Evolutionary conservation across 2,888 invertebrate genomes (phyloP), one percentile per base, ranked within the genome.

Genomic region (Pristionchus mayeri): DNA sequence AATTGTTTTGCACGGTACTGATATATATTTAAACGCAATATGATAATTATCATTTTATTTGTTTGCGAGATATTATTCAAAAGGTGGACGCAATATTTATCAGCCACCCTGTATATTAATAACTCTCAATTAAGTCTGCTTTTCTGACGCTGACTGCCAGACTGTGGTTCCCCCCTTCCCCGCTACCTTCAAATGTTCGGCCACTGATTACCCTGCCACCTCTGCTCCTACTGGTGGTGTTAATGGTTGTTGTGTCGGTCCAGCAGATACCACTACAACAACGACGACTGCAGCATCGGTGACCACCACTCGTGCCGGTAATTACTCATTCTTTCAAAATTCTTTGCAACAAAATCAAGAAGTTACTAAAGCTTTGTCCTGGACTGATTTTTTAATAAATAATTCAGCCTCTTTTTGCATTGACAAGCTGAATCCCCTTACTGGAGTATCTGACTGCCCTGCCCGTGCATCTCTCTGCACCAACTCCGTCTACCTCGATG

Each of bases 371-470:
- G n/a, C n/a, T n/a, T n/a, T n/a, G n/a, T n/a, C n/a, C n/a, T n/a
- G n/a, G n/a, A n/a, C n/a, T n/a, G n/a, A n/a, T n/a, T n/a, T n/a
- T n/a, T n/a, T n/a, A n/a, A n/a, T n/a, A n/a, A n/a, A n/a, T n/a
- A n/a, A n/a, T n/a, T n/a, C n/a, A n/a, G n/a, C n/a, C n/a, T n/a
- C n/a, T n/a, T n/a, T 27, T 13, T 48, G 50, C 48, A 48, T 48
- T 2, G 76, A 76, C 76, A 76, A 54, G 52, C 30, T 54, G 34
- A 80, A 80, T 18, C 80, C 80, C n/a, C 80, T 80, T 0, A 80
- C 80, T 27, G 80, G 80, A 34, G 57, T 57, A 3, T 80, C 80
- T 37, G 80, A 80, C 27, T 80, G 80, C 54, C 54, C 80, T n/a
- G 34, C 57, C 24, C 80, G 80, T 18, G 50, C 79, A 9, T 11